phyloP scores from a whole-genome alignment of 2,113 vertebrate species.

The Paratilapia polleni region DNA sequence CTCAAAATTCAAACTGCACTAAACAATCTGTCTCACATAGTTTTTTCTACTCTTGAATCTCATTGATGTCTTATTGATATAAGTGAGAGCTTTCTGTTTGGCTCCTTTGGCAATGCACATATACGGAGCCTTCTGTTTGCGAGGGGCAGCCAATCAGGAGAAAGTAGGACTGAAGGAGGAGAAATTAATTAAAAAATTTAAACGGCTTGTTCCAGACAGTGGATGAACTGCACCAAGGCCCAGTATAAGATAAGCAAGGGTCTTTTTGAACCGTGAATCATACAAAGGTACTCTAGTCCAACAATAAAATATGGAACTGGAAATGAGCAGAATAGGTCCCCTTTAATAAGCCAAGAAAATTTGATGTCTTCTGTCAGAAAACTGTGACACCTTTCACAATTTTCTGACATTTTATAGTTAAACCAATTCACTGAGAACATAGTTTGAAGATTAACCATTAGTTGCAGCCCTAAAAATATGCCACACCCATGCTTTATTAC shows the following conservation, averaged over 20 bases:
- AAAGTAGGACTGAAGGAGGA: background rate
- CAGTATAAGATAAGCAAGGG: background rate
- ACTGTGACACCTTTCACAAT: background rate
- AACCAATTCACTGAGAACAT: background rate
- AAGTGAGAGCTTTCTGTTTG: too few relatives aligned
- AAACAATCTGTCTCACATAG: background rate
- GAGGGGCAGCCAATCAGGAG: background rate
- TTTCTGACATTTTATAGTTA: background rate
- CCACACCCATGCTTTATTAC: slow-evolving; percentile 35
- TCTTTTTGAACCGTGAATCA: background rate
- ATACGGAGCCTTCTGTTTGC: background rate
- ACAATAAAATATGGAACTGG: too few relatives aligned
- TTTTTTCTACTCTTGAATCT: too few relatives aligned
- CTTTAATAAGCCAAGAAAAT: background rate
- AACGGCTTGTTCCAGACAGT: background rate
- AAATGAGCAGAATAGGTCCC: background rate
- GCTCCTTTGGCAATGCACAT: too few relatives aligned
- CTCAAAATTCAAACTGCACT: background rate
- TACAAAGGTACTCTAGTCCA: background rate
- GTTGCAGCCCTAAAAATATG: background rate
- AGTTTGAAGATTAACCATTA: background rate
- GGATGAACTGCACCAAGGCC: background rate
- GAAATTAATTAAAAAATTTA: too few relatives aligned
- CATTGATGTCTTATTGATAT: too few relatives aligned
- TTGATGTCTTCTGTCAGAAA: background rate